Base-by-base conservation (phyloP, 2,888 invertebrate genomes). In the Papilio elwesi region DNA sequence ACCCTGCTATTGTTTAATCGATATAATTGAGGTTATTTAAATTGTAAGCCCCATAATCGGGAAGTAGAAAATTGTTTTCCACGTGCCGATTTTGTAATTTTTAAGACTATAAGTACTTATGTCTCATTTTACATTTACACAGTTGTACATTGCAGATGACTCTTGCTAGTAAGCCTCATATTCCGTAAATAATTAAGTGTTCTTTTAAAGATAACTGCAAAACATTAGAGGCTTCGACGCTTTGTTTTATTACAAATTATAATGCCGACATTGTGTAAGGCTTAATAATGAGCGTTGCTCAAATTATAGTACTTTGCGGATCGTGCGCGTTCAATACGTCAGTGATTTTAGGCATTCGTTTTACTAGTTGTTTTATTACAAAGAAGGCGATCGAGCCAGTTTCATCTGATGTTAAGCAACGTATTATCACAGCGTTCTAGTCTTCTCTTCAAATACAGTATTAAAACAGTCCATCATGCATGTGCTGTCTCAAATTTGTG, bases 281-380 rank as follows among this genome's bases (percentile, higher is more conserved):
- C 57, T 38, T 26, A 11, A 55, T 62, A 62, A 68, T 62, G 62
- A 43, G 13, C n/a, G 38, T 51, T 49, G 15, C 51, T 62, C n/a
- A 68, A 68, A 68, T 68, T 68, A 57, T 68, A 68, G 68, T 48
- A 47, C 47, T 68, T 47, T 68, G 68, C 15, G n/a, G 43, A 68
- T 68, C 47, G 68, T 68, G 47, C 57, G 49, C 49, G 47, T 13
- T 43, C 47, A 57, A 59, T 36, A 48, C 36, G 12, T 57, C 47
- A 48, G 43, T 57, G n/a, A 68, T 57, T 47, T 55, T 4, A 47
- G 13, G 16, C 53, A 57, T 59, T 57, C 16, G n/a, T 38, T 59
- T 3, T 1, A 38, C n/a, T 59, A 38, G 59, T 59, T 57, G 36
- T 57, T 36, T 57, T 59, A 26, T 26, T 26, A 26, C 26, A 26